Evolutionary conservation across 2,113 vertebrate species (phyloP), one percentile per base, ranked within the genome.

Genomic region (Alaudala cheleensis): DNA sequence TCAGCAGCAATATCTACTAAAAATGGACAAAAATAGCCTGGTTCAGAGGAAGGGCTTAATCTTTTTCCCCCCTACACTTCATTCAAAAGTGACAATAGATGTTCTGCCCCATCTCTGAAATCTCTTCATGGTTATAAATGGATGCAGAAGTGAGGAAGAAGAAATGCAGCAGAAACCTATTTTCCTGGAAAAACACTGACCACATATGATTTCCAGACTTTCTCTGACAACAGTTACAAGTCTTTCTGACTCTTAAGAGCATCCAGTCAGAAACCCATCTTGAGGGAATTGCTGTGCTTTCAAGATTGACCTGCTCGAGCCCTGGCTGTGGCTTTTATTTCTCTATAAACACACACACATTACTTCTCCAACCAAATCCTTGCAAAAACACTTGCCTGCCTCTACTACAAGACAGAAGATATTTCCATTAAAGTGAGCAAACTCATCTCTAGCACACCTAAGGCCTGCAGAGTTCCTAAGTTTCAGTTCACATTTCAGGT

Each of bases 401-500:
- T 94, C 91, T 76, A 81, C 82, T 89, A 78, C 73, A n/a, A 54
- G 95, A 78, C 66, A 97, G 81, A 86, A 90, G 92, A 95, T 89
- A 93, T 94, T 96, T 91, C 94, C 92, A 93, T 67, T 88, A 81
- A 96, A 96, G 90, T 82, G 92, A 96, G 92, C 88, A 95, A 96
- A 93, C 92, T 92, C n/a, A 18, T 86, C 95, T 71, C 85, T 96
- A 67, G 90, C 71, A 74, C 79, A 95, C 96, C 94, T 91, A 94
- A 92, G 95, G 93, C 94, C 88, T 96, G 95, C 88, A 76, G 96
- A 96, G 96, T 95, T 97, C 79, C 94, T 92, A 93, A 92, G 91
- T 93, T 95, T 96, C 92, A 92, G 96, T 98, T 98, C 97, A 97
- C 91, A 31, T 97, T 97, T 96, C 96, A 98, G 97, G 98, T 98